Conservation (phyloP, 2,797 vertebrate genomes). For the Pangasius krempfi region DNA sequence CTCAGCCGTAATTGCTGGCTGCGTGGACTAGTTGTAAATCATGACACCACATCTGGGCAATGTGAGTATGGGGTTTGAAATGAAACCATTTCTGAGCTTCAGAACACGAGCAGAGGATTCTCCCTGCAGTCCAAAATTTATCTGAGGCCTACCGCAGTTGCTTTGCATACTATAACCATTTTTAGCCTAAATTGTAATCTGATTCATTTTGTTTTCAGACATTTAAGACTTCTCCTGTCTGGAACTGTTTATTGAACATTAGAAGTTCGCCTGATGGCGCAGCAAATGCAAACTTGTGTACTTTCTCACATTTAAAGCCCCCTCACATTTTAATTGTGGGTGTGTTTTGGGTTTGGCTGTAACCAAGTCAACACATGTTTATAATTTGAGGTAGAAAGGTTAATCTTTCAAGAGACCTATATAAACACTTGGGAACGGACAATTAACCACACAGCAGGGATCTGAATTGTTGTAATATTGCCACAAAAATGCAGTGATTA, state of each 20-base stretch:
- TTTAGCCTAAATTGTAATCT: not conserved
- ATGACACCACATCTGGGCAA: constrained; percentile 20
- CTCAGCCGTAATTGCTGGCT: constrained; percentile 5
- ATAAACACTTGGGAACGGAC: constrained; percentile 64
- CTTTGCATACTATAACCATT: not conserved
- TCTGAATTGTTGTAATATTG: constrained; percentile 62
- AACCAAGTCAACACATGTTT: constrained; percentile 62
- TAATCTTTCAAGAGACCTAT: constrained; percentile 65
- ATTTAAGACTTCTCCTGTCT: constrained; percentile 3
- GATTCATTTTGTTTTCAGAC: constrained; percentile 15
- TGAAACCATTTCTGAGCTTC: not conserved
- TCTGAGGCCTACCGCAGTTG: not conserved
- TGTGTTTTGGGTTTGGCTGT: constrained; percentile 62
- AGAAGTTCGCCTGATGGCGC: not conserved
- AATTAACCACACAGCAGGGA: constrained; percentile 69
- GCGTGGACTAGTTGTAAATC: not conserved
- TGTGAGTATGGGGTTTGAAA: constrained; percentile 20
- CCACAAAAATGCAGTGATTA: constrained; percentile 62
- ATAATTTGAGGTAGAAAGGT: constrained; percentile 62
- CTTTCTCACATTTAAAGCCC: constrained; percentile 44
- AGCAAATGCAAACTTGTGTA: constrained; percentile 18
- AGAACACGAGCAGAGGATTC: not conserved
- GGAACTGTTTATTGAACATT: not conserved
- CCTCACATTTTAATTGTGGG: constrained; percentile 47
- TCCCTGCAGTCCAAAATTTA: not conserved